Evolutionary conservation across 2,797 vertebrate species (phyloP).

Genomic region (Micromesistius poutassou): DNA sequence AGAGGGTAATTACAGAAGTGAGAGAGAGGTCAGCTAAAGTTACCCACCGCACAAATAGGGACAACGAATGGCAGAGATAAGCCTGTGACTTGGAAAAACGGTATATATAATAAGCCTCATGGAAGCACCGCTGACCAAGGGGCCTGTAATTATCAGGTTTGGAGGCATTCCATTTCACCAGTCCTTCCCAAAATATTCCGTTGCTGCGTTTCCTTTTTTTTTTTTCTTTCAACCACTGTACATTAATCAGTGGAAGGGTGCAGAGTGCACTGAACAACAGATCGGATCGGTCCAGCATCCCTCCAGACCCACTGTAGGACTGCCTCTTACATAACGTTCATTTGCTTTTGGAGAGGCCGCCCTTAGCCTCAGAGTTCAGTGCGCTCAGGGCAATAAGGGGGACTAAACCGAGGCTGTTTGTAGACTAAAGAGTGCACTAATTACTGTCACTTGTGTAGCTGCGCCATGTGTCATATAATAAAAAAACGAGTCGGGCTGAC

Average conservation of each 20-base stretch:
- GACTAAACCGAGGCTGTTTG: neutral
- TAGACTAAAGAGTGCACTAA: neutral
- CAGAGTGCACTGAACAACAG: neutral
- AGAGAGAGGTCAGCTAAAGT: neutral
- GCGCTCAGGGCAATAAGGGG: neutral
- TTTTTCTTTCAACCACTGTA: neutral
- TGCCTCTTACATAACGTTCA: neutral
- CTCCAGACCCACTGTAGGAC: neutral
- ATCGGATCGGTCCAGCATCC: neutral
- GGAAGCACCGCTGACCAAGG: constrained; percentile 17
- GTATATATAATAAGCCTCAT: constrained; percentile 16
- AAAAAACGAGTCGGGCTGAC: neutral
- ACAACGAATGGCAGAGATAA: constrained; percentile 24
- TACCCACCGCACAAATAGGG: constrained; percentile 3
- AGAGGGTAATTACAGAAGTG: neutral
- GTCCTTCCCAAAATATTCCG: constrained; percentile 20
- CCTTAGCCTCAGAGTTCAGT: neutral
- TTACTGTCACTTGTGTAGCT: neutral
- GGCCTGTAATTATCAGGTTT: constrained; percentile 56
- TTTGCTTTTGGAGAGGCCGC: neutral
- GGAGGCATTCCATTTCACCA: constrained; percentile 24
- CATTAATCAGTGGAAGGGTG: neutral
- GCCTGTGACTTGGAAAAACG: constrained; percentile 23
- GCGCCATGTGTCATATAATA: neutral
- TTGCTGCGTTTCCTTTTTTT: neutral